Percentiles rank a stretch among this genome's conserved stretches.
Evolutionary conservation across 2,113 vertebrate species (phyloP).

Genomic region (Petaurus breviceps): DNA sequence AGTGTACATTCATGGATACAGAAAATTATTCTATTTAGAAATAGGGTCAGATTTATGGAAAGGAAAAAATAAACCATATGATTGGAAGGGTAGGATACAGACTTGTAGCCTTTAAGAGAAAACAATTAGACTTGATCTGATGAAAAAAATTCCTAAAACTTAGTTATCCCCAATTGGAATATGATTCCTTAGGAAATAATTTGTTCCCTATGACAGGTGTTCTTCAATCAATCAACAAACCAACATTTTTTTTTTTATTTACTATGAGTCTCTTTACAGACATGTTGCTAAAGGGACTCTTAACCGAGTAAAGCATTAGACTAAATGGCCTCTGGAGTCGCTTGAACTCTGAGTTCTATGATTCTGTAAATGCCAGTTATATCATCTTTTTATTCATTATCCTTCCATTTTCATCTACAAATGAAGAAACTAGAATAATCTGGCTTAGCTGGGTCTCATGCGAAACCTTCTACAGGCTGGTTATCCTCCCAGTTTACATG

Average conservation of each 20-base stretch:
- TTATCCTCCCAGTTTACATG: background rate
- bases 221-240: background rate
- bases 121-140: background rate
- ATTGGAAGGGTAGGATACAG: background rate
- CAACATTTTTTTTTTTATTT: background rate
- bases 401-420: background rate
- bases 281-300: background rate
- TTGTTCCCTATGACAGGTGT: background rate
- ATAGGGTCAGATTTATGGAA: background rate
- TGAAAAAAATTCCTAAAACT: background rate
- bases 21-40: background rate
- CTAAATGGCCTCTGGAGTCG: background rate
- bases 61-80: background rate
- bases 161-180: background rate
- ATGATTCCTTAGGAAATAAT: background rate
- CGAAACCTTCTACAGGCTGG: background rate
- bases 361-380: background rate
- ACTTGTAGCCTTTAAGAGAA: background rate
- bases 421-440: background rate
- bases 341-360: background rate
- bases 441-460: background rate
- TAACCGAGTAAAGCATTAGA: background rate
- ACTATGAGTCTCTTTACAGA: background rate
- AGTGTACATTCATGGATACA: background rate
- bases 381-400: background rate